Evolutionary conservation across 2,113 vertebrate species (phyloP).

Genomic region (Calonectris borealis): DNA sequence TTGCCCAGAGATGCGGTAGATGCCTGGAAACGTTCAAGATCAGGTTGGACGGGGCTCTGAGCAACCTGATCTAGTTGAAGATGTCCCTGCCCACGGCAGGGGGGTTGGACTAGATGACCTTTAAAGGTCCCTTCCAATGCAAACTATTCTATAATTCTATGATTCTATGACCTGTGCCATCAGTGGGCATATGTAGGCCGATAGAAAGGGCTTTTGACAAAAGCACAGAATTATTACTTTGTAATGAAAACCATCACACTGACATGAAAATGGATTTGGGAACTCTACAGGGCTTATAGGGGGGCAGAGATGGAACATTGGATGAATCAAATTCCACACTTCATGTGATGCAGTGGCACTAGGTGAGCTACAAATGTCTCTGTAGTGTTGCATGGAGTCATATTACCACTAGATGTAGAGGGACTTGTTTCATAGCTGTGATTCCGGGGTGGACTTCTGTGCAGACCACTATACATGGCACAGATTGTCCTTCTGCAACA

Average conservation of each 20-base stretch:
- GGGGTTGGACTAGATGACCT: too few relatives aligned
- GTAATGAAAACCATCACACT: background rate
- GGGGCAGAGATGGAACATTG: background rate
- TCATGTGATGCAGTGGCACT: background rate
- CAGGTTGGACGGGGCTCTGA: too few relatives aligned
- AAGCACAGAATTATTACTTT: background rate
- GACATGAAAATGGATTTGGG: background rate
- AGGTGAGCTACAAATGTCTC: background rate
- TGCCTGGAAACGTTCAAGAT: too few relatives aligned
- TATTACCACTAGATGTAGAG: background rate
- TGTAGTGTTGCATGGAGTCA: background rate
- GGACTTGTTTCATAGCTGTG: background rate
- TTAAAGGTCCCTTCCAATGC: too few relatives aligned
- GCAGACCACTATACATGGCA: background rate
- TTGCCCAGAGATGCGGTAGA: too few relatives aligned
- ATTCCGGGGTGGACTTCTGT: background rate
- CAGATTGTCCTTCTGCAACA: background rate
- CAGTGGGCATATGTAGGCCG: background rate
- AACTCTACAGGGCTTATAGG: background rate
- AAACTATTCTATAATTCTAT: too few relatives aligned
- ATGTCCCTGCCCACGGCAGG: too few relatives aligned
- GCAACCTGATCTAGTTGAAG: too few relatives aligned
- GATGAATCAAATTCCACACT: background rate
- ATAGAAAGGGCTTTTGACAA: background rate
- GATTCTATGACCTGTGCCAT: background rate